These are phyloP conservation scores for Dynastes hyllus DNA, from an alignment of 2,888 invertebrate genomes.

Conservation along the genomic window DNA sequence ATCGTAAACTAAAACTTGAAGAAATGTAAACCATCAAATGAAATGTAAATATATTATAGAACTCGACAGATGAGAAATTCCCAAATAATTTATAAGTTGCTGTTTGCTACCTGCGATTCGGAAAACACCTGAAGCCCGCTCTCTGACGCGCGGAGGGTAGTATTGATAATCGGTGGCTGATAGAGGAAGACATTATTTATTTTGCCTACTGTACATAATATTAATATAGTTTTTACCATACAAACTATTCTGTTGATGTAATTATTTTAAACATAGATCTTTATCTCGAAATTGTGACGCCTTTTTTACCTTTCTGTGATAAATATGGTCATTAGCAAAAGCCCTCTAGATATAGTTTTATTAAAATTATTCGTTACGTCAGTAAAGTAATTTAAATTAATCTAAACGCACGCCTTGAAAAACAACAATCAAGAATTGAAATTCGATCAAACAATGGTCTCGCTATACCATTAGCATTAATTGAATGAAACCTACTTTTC, in stretches of 20 bases:
- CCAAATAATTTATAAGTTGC: too few species aligned
- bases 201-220: too few species aligned
- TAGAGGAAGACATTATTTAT: too few species aligned
- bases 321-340: slow-evolving; percentile 8
- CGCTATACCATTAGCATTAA: slow-evolving; percentile 22
- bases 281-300: not conserved
- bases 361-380: not conserved
- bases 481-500: slow-evolving; percentile 33
- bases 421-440: slow-evolving; percentile 17
- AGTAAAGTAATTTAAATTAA: slow-evolving; percentile 4
- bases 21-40: too few species aligned
- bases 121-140: too few species aligned
- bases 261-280: not conserved
- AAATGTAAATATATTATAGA: too few species aligned
- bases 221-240: not conserved
- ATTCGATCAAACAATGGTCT: slow-evolving; percentile 33
- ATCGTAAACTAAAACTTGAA: too few species aligned
- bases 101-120: too few species aligned
- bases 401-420: not conserved
- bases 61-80: too few species aligned
- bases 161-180: too few species aligned
- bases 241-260: not conserved
- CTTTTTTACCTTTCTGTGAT: slow-evolving; percentile 6
- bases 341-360: not conserved
- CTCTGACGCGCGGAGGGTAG: too few species aligned